These are phyloP conservation scores for Gavialis gangeticus DNA, from an alignment of 2,113 vertebrate species.

Conservation along the genomic window DNA sequence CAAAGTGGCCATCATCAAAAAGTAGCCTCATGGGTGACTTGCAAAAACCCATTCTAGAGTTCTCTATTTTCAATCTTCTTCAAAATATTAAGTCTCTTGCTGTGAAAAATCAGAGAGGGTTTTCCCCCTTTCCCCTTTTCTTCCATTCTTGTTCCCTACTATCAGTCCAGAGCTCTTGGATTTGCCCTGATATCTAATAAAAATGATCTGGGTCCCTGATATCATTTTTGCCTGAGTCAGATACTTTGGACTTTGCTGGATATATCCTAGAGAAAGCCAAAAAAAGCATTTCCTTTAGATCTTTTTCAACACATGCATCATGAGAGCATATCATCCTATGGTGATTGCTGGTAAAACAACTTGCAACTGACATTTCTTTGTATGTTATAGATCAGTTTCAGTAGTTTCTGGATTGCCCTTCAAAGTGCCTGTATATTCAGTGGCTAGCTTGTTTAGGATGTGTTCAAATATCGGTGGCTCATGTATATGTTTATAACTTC, in stretches of 20 bases:
- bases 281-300: not conserved
- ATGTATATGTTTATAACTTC: not conserved
- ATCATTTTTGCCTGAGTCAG: not conserved
- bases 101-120: not conserved
- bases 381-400: not conserved
- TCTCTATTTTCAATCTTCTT: not conserved
- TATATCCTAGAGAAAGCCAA: not conserved
- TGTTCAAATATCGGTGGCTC: not conserved
- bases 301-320: not conserved
- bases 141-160: not conserved
- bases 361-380: not conserved
- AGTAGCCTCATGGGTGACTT: too few species aligned
- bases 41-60: too few species aligned
- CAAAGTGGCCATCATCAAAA: too few species aligned
- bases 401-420: not conserved
- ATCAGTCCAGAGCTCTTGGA: not conserved
- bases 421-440: not conserved
- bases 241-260: not conserved
- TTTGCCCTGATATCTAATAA: not conserved
- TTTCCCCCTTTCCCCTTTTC: not conserved
- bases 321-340: too few species aligned
- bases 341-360: not conserved
- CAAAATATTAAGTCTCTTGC: not conserved
- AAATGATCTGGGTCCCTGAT: not conserved
- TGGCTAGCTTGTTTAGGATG: not conserved